Evolutionary conservation across 2,797 vertebrate genomes (phyloP), one percentile per base, ranked within the genome.

Genomic region (Sebastiscus albofasciatus): DNA sequence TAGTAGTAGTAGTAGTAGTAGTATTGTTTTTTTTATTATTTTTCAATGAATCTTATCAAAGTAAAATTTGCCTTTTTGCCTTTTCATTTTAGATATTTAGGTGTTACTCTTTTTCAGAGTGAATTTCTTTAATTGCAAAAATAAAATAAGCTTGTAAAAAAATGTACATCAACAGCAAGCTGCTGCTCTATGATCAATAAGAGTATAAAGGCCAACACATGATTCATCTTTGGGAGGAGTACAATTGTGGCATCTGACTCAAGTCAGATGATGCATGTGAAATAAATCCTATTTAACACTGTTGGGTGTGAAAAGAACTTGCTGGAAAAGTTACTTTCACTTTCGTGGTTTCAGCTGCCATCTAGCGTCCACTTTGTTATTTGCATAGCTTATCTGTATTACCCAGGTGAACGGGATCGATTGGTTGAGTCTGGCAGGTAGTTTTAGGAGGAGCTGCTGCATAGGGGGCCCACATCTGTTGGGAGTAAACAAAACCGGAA

Each of bases 381-480:
- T 4, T 16, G 5, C 36, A 27, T 22, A 3, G 2, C 49, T 3
- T 0, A 16, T 77, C 76, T 46, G 16, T 9, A n/a, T 56, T 54
- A 29, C 87, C 82, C 83, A 95, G 93, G 90, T 94, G 24, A 87
- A 75, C 46, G 60, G 8, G 75, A 77, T 94, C 89, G 88, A 94
- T 91, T 94, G 81, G 77, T 94, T 42, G 73, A 75, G 94, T 89
- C 94, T 94, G 85, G 67, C 93, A 95, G 94, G 93, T 95, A 84
- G 76, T 73, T 67, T 2, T 18, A 18, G 72, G 79, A 72, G 65
- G 75, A 60, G 66, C 77, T 54, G 46, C 8, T 42, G 39, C 36
- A 39, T 39, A 46, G 11, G 64, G 73, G 13, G 54, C 42, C 42
- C 62, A 70, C 66, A 58, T 68, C 61, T 84, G 75, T 72, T 61